Conservation (phyloP, 2,113 vertebrate genomes). For the Urocitellus parryii region DNA sequence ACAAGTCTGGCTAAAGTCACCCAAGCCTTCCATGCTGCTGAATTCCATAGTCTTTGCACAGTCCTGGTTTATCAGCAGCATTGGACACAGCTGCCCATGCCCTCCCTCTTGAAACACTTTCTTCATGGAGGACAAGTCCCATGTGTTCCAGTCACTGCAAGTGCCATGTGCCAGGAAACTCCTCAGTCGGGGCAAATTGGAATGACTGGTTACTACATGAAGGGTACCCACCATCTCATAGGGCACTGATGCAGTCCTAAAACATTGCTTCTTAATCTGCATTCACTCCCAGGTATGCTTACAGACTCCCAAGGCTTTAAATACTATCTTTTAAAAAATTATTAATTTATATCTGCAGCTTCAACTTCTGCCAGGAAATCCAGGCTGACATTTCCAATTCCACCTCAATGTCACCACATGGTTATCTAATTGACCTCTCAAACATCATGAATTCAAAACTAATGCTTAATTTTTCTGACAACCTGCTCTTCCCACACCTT, state of each 20-base stretch:
- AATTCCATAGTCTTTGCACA: neutral
- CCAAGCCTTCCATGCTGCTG: neutral
- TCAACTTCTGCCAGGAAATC: constrained; percentile 6
- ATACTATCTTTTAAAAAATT: neutral
- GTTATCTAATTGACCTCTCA: neutral
- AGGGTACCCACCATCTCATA: neutral
- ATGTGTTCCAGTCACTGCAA: neutral
- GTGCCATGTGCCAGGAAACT: neutral
- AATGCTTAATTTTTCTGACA: neutral
- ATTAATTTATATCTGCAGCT: neutral
- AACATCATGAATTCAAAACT: constrained; percentile 7
- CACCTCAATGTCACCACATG: neutral
- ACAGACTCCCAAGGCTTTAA: neutral
- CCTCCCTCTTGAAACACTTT: neutral
- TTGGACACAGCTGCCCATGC: neutral
- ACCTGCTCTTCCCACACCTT: neutral
- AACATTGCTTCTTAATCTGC: neutral
- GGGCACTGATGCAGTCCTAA: neutral
- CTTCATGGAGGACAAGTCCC: neutral
- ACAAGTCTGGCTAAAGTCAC: neutral
- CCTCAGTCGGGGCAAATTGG: neutral
- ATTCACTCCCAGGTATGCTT: neutral
- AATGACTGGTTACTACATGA: neutral
- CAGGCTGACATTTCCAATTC: neutral
- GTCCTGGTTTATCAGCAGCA: neutral